Conservation (phyloP, 1,140 invertebrate genomes). For the Microplitis demolitor region DNA sequence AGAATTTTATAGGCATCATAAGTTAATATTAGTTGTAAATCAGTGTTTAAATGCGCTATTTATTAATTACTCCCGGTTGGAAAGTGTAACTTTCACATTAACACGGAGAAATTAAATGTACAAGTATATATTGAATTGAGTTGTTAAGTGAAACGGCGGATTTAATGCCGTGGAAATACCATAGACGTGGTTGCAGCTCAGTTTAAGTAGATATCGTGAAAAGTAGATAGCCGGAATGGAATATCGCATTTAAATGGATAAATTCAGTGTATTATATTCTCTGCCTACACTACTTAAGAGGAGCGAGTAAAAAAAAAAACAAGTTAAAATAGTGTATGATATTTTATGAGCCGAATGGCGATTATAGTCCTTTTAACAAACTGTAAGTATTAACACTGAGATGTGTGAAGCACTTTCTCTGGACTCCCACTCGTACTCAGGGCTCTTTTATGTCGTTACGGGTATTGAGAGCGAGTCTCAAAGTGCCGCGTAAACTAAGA, state of each 20-base stretch:
- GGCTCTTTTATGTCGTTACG: background rate
- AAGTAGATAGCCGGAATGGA: too few relatives aligned
- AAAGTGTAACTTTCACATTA: too few relatives aligned
- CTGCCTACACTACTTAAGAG: background rate
- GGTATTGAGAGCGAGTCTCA: constrained; percentile 3
- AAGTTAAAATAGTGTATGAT: background rate
- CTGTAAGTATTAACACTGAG: background rate
- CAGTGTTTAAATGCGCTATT: too few relatives aligned
- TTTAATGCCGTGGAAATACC: too few relatives aligned
- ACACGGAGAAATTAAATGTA: too few relatives aligned
- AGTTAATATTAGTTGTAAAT: background rate
- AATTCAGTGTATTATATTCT: background rate
- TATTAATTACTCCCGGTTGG: too few relatives aligned
- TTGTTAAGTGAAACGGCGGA: too few relatives aligned
- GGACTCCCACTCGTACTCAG: background rate
- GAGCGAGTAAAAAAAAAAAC: background rate
- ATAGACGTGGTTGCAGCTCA: too few relatives aligned
- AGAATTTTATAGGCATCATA: background rate
- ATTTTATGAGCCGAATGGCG: background rate
- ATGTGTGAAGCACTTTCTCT: constrained; percentile 2
- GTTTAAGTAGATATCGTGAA: too few relatives aligned
- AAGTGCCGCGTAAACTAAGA: constrained; percentile 1
- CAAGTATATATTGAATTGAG: too few relatives aligned
- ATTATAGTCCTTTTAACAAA: background rate
- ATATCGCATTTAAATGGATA: background rate